phyloP scores from a whole-genome alignment of 2,888 invertebrate species.

The Eupelmus urozonus region DNA sequence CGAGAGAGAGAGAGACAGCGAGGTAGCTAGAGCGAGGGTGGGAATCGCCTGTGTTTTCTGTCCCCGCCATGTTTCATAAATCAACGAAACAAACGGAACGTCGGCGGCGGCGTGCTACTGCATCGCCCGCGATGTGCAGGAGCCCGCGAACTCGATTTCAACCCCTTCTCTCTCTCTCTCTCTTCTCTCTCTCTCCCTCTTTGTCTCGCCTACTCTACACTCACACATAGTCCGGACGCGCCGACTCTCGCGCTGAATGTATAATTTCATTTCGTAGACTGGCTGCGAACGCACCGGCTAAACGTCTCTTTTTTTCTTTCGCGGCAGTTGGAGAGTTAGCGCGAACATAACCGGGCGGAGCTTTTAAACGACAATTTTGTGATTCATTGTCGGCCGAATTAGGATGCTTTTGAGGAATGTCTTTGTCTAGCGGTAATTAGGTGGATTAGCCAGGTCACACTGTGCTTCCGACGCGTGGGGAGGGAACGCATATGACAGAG shows the following conservation, averaged over 20 bases:
- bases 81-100: constrained; percentile 75
- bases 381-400: too few relatives aligned
- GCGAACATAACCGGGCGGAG: too few relatives aligned
- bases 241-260: constrained; percentile 50
- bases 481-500: too few relatives aligned
- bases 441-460: too few relatives aligned
- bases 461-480: too few relatives aligned
- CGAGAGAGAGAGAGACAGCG: constrained; percentile 21
- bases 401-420: too few relatives aligned
- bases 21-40: constrained; percentile 47
- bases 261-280: constrained; percentile 56
- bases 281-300: not conserved
- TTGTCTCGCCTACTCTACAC: constrained; percentile 14
- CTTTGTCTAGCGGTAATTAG: too few relatives aligned
- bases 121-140: constrained; percentile 35
- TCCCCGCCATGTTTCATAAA: constrained; percentile 75
- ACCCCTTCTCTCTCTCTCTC: constrained; percentile 23
- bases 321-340: too few relatives aligned
- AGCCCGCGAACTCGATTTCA: constrained; percentile 53
- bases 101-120: constrained; percentile 60
- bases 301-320: constrained; percentile 39
- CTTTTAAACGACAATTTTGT: constrained; percentile 38
- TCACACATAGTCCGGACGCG: too few relatives aligned
- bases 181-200: constrained; percentile 21
- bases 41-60: constrained; percentile 72